Evolutionary conservation across 2,797 vertebrate species (phyloP).

Genomic region (Chelmon rostratus): DNA sequence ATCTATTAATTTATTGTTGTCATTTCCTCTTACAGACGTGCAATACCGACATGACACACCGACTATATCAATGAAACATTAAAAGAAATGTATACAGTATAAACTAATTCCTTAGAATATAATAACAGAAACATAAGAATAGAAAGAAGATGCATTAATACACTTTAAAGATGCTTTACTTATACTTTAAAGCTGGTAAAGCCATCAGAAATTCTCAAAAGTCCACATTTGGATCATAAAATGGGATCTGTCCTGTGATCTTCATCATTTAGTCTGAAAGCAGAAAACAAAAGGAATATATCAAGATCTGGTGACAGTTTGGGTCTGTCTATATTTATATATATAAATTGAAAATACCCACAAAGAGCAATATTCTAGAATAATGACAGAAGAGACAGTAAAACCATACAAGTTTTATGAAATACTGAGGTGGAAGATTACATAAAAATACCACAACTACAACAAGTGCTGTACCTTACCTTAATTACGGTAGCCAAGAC

Average conservation of each 20-base stretch:
- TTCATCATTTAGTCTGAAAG: conserved; percentile 65
- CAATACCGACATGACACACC: neutral
- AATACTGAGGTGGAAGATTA: neutral
- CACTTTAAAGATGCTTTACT: too few species aligned
- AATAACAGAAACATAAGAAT: neutral
- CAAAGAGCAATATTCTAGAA: neutral
- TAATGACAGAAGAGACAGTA: neutral
- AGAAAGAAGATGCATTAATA: neutral
- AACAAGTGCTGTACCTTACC: conserved; percentile 57
- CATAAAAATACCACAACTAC: neutral
- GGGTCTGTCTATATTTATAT: too few species aligned
- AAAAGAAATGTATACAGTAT: neutral
- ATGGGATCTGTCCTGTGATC: neutral
- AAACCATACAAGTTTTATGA: neutral
- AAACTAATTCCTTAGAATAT: neutral
- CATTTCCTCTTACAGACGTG: neutral
- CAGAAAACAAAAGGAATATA: neutral
- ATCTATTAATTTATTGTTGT: too few species aligned
- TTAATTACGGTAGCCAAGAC: conserved; percentile 74
- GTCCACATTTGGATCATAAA: neutral
- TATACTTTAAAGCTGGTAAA: neutral
- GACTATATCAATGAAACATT: neutral
- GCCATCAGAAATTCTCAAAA: neutral
- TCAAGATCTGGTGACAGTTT: neutral
- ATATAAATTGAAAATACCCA: neutral